phyloP scores from a whole-genome alignment of 2,797 vertebrate genomes.

The Paguma larvata region DNA sequence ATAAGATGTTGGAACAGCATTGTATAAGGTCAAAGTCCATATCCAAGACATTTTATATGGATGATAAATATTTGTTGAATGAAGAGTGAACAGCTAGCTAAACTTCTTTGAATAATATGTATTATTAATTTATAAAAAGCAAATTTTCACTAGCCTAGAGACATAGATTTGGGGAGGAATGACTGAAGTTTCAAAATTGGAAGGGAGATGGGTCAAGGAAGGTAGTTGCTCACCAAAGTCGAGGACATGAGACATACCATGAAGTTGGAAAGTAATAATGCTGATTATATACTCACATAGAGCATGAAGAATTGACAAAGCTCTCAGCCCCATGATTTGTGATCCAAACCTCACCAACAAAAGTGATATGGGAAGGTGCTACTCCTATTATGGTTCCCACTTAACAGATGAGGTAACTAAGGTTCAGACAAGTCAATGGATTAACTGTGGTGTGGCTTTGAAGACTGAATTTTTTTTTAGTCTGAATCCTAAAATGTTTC shows the following conservation, averaged over 20 bases:
- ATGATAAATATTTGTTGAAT: conserved; percentile 10
- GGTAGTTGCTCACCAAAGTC: neutral
- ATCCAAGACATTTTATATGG: neutral
- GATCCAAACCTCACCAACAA: neutral
- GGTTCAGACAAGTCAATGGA: neutral
- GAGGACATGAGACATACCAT: neutral
- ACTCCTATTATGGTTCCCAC: neutral
- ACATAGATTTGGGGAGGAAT: neutral
- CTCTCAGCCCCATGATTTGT: neutral
- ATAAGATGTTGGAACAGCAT: neutral
- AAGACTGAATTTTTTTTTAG: neutral
- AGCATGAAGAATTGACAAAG: neutral
- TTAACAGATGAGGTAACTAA: neutral
- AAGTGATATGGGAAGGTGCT: neutral
- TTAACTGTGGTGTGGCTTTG: neutral
- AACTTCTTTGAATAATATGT: neutral
- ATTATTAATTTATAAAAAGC: neutral
- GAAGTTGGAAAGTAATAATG: neutral
- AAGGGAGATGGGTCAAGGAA: neutral
- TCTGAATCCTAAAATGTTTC: neutral
- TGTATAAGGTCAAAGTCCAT: neutral
- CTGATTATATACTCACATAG: neutral
- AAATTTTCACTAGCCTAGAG: neutral
- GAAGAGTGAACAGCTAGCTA: conserved; percentile 17
- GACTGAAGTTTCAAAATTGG: conserved; percentile 14